Evolutionary conservation across 2,888 invertebrate genomes (phyloP), one percentile per base, ranked within the genome.

Genomic region (Bellardia pandia): DNA sequence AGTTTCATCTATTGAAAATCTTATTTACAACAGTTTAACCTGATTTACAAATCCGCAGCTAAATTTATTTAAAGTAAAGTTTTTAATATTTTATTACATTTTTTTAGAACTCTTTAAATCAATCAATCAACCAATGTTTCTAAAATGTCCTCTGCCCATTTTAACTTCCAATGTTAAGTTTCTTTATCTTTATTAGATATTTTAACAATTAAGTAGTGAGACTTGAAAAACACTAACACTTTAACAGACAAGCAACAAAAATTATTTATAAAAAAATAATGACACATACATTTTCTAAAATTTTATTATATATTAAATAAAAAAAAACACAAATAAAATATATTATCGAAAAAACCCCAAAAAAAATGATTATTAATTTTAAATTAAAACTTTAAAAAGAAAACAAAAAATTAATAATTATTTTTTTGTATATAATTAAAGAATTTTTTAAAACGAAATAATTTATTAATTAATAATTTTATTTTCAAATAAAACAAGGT

Each of bases 401-500:
- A 60, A 66, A 33, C 23, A 79, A 30, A n/a, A 66, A 72, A 53
- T 53, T 64, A 56, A 62, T 64, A 64, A 42, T 80, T 72, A 58
- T 75, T 82, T 82, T 69, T 76, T 82, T 76, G 66, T 82, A 76
- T 75, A 69, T 76, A 76, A 23, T 11, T 45, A 45, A 23, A 58
- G 74, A 69, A 72, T 79, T 79, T 82, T 68, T 78, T 71, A 85
- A 76, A n/a, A 16, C 37, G 3, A 37, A 56, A 56, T 76, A 45
- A 51, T 71, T 78, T 80, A 37, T 40, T 56, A 42, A 37, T 14
- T 13, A 77, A 72, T 51, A 23, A 74, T 40, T 48, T 77, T 79
- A 23, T 79, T 60, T 62, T 72, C n/a, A 23, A 75, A 56, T 66
- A 66, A 66, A 45, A 79, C 83, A 86, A 83, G 76, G 76, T 84